phyloP scores from a whole-genome alignment of 2,113 vertebrate genomes.

The Dermatemys mawii region DNA sequence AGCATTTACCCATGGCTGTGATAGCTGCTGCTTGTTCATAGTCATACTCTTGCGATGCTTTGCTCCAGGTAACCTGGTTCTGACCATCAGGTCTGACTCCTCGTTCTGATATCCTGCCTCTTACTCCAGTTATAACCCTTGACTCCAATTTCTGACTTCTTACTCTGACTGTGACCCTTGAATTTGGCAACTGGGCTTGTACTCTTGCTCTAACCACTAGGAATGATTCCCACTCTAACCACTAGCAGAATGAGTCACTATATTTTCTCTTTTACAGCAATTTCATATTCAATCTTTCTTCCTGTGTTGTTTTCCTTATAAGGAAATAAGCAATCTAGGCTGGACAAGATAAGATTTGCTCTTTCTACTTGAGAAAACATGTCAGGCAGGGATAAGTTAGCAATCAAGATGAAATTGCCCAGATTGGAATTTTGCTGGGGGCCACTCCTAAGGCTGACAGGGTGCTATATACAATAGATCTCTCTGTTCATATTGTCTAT shows the following conservation, averaged over 20 bases:
- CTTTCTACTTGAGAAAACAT: neutral
- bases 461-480: neutral
- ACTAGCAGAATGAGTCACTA: neutral
- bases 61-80: neutral
- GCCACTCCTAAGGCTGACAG: neutral
- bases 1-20: neutral
- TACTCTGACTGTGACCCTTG: neutral
- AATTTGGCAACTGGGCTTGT: neutral
- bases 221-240: too few relatives aligned
- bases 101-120: neutral
- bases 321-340: neutral
- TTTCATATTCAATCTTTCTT: neutral
- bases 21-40: neutral
- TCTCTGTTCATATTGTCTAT: rapidly evolving
- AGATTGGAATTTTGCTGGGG: neutral
- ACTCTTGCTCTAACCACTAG: neutral
- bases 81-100: neutral
- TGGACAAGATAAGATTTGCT: neutral
- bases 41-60: neutral
- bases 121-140: neutral
- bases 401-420: neutral
- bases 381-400: neutral
- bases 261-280: neutral
- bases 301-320: neutral
- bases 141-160: neutral